These are phyloP conservation scores for Tympanuchus pallidicinctus DNA, from an alignment of 2,113 vertebrate genomes.

Conservation along the genomic window DNA sequence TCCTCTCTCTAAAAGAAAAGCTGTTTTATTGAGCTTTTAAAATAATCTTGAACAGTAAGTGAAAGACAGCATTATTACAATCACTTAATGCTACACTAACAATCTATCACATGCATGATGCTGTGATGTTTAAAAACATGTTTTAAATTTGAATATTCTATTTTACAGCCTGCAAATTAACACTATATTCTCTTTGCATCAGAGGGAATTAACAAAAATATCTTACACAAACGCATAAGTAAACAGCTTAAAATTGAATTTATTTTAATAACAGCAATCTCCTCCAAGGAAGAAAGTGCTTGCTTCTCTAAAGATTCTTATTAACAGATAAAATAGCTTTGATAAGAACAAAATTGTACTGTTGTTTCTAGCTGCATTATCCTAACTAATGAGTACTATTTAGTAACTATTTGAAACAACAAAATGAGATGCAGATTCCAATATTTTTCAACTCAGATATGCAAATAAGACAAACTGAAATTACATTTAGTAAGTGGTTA, in stretches of 20 bases:
- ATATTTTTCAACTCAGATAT: background rate
- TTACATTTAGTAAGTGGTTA: background rate
- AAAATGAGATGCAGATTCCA: background rate
- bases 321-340: constrained; percentile 3
- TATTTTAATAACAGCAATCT: background rate
- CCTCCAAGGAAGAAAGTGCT: background rate
- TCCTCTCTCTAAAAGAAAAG: background rate
- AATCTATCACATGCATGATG: background rate
- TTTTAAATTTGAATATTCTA: background rate
- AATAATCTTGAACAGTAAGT: background rate
- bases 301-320: background rate
- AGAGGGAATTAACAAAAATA: background rate
- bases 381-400: background rate
- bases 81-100: background rate
- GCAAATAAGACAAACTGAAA: background rate
- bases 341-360: background rate
- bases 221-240: constrained; percentile 8
- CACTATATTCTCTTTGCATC: background rate
- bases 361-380: background rate
- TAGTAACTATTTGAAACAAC: background rate
- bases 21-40: background rate
- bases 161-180: constrained; percentile 25
- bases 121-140: background rate
- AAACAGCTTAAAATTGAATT: background rate
- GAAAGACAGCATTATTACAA: background rate